Conservation (phyloP, 2,797 vertebrate species). For the Nannoperca australis region DNA sequence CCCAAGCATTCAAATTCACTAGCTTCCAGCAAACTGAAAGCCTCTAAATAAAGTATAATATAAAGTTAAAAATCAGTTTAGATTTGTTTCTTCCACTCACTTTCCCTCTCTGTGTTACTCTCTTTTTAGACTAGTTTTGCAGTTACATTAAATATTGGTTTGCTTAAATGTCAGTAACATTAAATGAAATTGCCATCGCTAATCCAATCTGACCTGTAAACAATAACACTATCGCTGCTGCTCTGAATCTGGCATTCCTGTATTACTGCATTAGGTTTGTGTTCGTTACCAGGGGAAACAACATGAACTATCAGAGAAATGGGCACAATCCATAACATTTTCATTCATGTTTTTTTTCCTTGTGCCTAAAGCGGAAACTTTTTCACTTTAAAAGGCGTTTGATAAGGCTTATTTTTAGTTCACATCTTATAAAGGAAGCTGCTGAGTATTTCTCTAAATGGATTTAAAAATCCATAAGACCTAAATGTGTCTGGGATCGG, state of each 20-base stretch:
- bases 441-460: slow-evolving; percentile 1
- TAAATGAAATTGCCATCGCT: slow-evolving; percentile 22
- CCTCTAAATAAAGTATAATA: slow-evolving; percentile 22
- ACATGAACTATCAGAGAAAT: neutral
- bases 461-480: neutral
- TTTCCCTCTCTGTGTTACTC: slow-evolving; percentile 11
- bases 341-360: neutral
- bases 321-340: neutral
- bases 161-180: slow-evolving; percentile 44
- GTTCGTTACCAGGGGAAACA: neutral
- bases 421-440: neutral
- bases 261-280: neutral
- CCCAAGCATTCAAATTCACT: neutral
- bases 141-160: slow-evolving; percentile 25
- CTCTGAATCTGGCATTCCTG: neutral
- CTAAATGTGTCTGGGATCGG: neutral
- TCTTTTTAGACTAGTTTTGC: slow-evolving; percentile 22
- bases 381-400: neutral
- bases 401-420: slow-evolving; percentile 1
- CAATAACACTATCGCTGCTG: slow-evolving; percentile 9
- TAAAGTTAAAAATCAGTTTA: slow-evolving; percentile 3
- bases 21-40: neutral
- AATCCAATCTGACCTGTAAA: slow-evolving; percentile 34
- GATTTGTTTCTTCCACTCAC: slow-evolving; percentile 18
- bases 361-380: neutral